Conservation (phyloP, 2,888 invertebrate species). For the Cerceris ruficornis region DNA sequence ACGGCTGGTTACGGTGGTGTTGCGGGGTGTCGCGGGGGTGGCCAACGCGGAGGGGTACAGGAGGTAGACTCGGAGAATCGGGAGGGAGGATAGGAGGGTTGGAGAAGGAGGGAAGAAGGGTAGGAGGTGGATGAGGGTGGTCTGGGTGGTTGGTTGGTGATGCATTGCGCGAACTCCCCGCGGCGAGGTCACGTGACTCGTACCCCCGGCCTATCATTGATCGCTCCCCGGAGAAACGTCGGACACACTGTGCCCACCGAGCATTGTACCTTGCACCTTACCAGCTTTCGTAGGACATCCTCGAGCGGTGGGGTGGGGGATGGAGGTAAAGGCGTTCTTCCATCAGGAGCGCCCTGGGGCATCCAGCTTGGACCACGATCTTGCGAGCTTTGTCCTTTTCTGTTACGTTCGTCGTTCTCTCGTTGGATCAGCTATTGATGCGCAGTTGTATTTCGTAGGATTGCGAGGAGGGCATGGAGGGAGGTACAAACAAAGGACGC, state of each 20-base stretch:
- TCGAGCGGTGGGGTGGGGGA: slow-evolving; percentile 17
- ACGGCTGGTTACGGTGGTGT: slow-evolving; percentile 73
- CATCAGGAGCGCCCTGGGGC: slow-evolving; percentile 31
- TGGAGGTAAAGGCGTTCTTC: slow-evolving; percentile 24
- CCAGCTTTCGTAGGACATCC: slow-evolving; percentile 62
- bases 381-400: slow-evolving; percentile 41
- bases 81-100: slow-evolving; percentile 21
- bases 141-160: slow-evolving; percentile 77
- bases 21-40: slow-evolving; percentile 72
- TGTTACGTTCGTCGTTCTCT: neutral
- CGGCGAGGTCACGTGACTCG: slow-evolving; percentile 79
- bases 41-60: slow-evolving; percentile 52
- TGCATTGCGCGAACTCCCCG: slow-evolving; percentile 81
- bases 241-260: slow-evolving; percentile 74
- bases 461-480: too few species aligned
- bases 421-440: slow-evolving; percentile 1
- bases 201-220: slow-evolving; percentile 80
- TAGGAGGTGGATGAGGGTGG: slow-evolving; percentile 60
- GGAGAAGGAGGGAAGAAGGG: slow-evolving; percentile 5
- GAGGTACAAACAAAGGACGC: too few species aligned
- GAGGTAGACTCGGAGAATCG: slow-evolving; percentile 31
- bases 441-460: too few species aligned
- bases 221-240: slow-evolving; percentile 80
- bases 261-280: slow-evolving; percentile 70
- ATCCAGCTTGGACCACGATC: slow-evolving; percentile 32